A percentile compares a stretch with the other conserved stretches of the same genome.
phyloP scores from a whole-genome alignment of 1,140 invertebrate genomes.

The Euglossa dilemma region DNA sequence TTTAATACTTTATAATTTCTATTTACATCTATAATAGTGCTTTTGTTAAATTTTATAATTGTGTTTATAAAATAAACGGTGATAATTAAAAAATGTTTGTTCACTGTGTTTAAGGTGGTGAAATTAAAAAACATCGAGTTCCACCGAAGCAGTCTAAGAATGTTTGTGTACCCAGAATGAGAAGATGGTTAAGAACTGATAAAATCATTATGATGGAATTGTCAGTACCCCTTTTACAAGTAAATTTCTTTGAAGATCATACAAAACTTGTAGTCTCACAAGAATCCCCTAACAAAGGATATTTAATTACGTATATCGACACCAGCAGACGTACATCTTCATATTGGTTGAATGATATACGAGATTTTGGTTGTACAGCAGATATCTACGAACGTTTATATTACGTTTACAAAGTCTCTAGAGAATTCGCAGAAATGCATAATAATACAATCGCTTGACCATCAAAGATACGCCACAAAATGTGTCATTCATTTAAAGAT shows the following conservation, averaged over 20 bases:
- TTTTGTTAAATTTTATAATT: no score
- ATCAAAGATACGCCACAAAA: neutral
- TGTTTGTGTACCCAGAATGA: slow-evolving; percentile 86
- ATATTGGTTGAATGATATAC: slow-evolving; percentile 84
- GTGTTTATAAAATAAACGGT: no score
- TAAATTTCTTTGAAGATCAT: slow-evolving; percentile 91
- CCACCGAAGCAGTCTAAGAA: slow-evolving; percentile 82
- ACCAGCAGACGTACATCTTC: slow-evolving; percentile 84
- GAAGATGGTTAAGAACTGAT: slow-evolving; percentile 88
- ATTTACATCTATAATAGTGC: no score
- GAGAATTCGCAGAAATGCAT: slow-evolving; percentile 82
- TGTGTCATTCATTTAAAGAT: neutral
- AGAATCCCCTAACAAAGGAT: slow-evolving; percentile 81
- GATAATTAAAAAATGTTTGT: neutral
- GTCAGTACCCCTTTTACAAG: slow-evolving; percentile 82
- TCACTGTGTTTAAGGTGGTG: slow-evolving; percentile 77
- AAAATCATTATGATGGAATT: slow-evolving; percentile 90
- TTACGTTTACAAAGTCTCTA: slow-evolving; percentile 83
- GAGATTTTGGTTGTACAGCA: slow-evolving; percentile 84
- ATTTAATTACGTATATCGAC: slow-evolving; percentile 87
- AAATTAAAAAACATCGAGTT: slow-evolving; percentile 79
- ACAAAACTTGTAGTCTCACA: slow-evolving; percentile 89
- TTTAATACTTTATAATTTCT: no score
- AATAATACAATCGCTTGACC: slow-evolving; percentile 66
- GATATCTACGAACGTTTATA: slow-evolving; percentile 84